Percentiles rank a stretch among this genome's conserved stretches.
These are phyloP conservation scores for Pempheris klunzingeri DNA, from an alignment of 2,797 vertebrate genomes.

Conservation along the genomic window DNA sequence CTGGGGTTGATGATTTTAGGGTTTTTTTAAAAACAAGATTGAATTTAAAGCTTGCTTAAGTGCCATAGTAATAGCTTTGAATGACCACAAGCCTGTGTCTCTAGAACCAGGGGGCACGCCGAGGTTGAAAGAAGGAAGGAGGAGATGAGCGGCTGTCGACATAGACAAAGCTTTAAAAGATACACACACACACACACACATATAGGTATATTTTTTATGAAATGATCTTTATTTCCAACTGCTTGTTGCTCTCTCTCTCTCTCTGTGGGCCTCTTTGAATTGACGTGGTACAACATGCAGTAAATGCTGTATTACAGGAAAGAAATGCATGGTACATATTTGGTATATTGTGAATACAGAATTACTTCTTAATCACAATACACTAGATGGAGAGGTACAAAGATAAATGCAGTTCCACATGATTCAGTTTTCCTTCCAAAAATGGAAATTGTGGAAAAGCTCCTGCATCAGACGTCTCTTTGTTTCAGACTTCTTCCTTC, in stretches of 20 bases:
- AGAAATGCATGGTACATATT: conserved; percentile 64
- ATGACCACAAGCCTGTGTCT: conserved; percentile 81
- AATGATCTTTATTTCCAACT: conserved; percentile 71
- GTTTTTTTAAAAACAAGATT: conserved; percentile 42
- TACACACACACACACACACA: conserved; percentile 40
- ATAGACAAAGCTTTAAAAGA: conserved; percentile 75
- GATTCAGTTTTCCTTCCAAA: conserved; percentile 64
- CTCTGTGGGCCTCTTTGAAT: conserved; percentile 54
- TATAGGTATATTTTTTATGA: conserved; percentile 76
- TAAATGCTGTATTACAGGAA: conserved; percentile 44
- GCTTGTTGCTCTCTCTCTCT: conserved; percentile 62
- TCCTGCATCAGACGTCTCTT: conserved; percentile 56
- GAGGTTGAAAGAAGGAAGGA: conserved; percentile 37
- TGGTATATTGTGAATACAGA: conserved; percentile 62
- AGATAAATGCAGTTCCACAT: conserved; percentile 61
- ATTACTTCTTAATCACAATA: conserved; percentile 53
- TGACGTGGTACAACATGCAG: conserved; percentile 61
- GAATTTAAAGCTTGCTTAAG: conserved; percentile 73
- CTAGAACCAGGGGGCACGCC: conserved; percentile 38
- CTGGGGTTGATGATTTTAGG: conserved; percentile 32
- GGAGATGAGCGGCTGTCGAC: conserved; percentile 39
- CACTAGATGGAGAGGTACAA: conserved; percentile 62
- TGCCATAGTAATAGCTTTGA: conserved; percentile 81
- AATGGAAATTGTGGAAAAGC: conserved; percentile 55
- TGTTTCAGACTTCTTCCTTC: conserved; percentile 53